Percentiles rank a stretch among this genome's conserved stretches.
phyloP scores from a whole-genome alignment of 2,888 invertebrate species.

The Ferdinandea cuprea region DNA sequence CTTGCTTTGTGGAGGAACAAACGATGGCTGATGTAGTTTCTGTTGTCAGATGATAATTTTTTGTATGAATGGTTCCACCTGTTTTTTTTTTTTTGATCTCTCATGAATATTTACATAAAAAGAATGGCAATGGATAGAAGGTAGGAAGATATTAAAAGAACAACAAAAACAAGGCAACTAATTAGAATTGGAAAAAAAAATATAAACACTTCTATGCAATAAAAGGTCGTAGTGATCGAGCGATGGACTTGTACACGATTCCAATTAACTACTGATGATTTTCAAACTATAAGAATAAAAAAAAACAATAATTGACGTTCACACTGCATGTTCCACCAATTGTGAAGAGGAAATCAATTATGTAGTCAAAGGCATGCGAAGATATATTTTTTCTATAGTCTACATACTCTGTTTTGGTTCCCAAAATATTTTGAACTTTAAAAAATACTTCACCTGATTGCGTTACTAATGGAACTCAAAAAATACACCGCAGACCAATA shows the following conservation, averaged over 20 bases:
- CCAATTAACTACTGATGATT: slow-evolving; percentile 19
- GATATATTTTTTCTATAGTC: not conserved
- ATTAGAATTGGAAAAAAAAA: not conserved
- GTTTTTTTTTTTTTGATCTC: slow-evolving; percentile 13
- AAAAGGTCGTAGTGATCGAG: slow-evolving; percentile 2
- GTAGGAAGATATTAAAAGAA: slow-evolving; percentile 17
- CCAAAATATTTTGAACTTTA: too few relatives aligned
- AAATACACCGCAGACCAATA: too few relatives aligned
- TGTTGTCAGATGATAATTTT: slow-evolving; percentile 12
- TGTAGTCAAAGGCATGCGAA: slow-evolving; percentile 9
- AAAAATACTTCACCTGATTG: too few relatives aligned
- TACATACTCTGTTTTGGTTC: too few relatives aligned
- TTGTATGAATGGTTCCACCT: slow-evolving; percentile 26
- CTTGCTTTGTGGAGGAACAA: slow-evolving; percentile 33
- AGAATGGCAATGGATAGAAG: slow-evolving; percentile 17
- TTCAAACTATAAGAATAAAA: not conserved
- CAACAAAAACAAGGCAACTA: slow-evolving; percentile 16
- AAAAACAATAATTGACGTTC: not conserved
- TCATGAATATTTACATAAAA: slow-evolving; percentile 41
- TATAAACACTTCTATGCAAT: slow-evolving; percentile 12
- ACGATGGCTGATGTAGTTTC: slow-evolving; percentile 52
- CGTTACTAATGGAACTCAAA: too few relatives aligned
- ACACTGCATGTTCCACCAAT: slow-evolving; percentile 42
- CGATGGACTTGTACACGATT: slow-evolving; percentile 12
- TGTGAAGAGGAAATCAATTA: slow-evolving; percentile 19